A percentile compares a stretch with the other conserved stretches of the same genome.
Evolutionary conservation across 2,888 invertebrate genomes (phyloP).

Genomic region (Pyrgus malvae): DNA sequence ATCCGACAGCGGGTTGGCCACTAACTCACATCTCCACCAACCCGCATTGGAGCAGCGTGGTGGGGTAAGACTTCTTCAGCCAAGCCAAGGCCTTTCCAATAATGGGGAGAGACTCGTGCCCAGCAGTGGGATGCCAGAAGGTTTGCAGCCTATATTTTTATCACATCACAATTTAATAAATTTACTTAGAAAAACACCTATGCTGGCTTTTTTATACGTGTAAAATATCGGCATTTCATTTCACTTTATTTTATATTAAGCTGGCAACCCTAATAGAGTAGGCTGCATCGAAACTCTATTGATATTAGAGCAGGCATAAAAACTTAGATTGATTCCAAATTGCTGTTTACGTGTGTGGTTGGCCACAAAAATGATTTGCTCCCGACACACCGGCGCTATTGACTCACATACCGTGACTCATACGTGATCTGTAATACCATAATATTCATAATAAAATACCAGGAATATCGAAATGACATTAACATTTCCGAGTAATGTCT

Average conservation of each 20-base stretch:
- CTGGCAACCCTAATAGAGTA: conserved; percentile 32
- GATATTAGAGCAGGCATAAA: conserved; percentile 46
- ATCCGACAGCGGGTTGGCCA: no score
- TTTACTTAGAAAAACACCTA: no score
- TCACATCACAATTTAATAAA: no score
- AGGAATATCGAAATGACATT: conserved; percentile 56
- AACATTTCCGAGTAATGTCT: conserved; percentile 42
- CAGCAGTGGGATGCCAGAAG: no score
- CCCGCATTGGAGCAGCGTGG: no score
- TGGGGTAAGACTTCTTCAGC: no score
- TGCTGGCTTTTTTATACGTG: no score
- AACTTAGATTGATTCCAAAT: conserved; percentile 66
- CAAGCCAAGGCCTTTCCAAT: no score
- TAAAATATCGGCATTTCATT: no score
- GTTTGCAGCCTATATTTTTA: no score
- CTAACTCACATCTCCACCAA: no score
- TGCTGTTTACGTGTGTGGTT: conserved; percentile 67
- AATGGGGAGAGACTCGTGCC: no score
- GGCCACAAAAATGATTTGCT: conserved; percentile 50
- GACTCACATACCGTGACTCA: conserved; percentile 58
- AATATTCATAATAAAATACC: conserved; percentile 63
- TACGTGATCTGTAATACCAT: conserved; percentile 44
- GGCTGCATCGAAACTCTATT: conserved; percentile 43
- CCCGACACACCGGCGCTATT: conserved; percentile 38
- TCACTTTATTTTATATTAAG: neutral